Evolutionary conservation across 2,797 vertebrate genomes (phyloP).

Genomic region (Kryptolebias ocellatus): DNA sequence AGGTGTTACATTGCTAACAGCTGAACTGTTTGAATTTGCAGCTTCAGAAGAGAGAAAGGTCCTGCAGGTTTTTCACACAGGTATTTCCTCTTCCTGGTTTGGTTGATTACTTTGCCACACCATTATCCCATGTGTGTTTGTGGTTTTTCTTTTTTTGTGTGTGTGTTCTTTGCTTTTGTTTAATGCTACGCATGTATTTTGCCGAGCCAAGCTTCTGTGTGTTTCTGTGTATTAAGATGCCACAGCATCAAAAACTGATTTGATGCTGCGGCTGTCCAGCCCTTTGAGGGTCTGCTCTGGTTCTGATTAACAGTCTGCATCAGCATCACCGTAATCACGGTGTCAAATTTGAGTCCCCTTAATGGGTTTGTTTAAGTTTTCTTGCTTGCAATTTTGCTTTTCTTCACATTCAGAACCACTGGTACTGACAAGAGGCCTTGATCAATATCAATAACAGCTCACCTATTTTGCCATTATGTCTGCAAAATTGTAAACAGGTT

Average conservation of each 20-base stretch:
- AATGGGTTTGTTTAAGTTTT: conserved; percentile 58
- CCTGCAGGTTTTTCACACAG: conserved; percentile 98
- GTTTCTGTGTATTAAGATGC: conserved; percentile 18
- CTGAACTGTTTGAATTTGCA: conserved; percentile 87
- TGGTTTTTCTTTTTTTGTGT: conserved; percentile 1
- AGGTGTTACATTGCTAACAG: conserved; percentile 69
- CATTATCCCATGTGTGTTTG: conserved; percentile 24
- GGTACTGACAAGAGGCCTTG: conserved; percentile 57
- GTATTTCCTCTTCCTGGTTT: conserved; percentile 83
- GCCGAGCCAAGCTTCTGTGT: conserved; percentile 33
- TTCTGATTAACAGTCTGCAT: background rate
- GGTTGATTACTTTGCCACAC: conserved; percentile 61
- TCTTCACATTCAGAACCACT: conserved; percentile 53
- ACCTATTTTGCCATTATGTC: conserved; percentile 44
- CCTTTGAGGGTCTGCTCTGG: conserved; percentile 57
- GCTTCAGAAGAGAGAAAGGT: conserved; percentile 98
- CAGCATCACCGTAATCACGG: background rate
- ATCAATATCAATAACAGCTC: conserved; percentile 72
- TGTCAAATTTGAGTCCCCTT: conserved; percentile 55
- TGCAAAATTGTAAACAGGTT: conserved; percentile 63
- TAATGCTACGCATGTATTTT: conserved; percentile 60
- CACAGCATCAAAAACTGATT: conserved; percentile 21
- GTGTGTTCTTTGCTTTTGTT: conserved; percentile 10
- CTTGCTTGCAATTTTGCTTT: conserved; percentile 47
- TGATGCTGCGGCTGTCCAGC: conserved; percentile 35